Conservation (phyloP, 2,113 vertebrate genomes). For the Eidolon helvum region DNA sequence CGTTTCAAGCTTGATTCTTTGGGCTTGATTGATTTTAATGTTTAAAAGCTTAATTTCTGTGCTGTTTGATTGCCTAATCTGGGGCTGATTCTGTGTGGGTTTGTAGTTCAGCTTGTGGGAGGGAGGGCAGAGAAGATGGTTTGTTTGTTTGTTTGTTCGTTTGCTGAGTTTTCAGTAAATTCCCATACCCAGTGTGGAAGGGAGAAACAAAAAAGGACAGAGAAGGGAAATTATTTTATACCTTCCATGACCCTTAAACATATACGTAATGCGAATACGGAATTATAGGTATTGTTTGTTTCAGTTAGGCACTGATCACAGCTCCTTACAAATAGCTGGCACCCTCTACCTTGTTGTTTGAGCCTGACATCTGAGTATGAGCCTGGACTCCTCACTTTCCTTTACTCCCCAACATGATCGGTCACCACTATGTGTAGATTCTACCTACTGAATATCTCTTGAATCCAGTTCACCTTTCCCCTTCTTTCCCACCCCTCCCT, state of each 20-base stretch:
- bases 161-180: neutral
- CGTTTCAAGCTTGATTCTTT: conserved; percentile 30
- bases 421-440: neutral
- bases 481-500: neutral
- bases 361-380: neutral
- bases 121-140: neutral
- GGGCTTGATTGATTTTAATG: conserved; percentile 53
- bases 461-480: neutral
- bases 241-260: neutral
- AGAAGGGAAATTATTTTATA: neutral
- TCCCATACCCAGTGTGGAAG: neutral
- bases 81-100: neutral
- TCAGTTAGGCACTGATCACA: neutral
- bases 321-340: neutral
- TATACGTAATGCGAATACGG: neutral
- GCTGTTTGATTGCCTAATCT: conserved; percentile 21
- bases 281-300: neutral
- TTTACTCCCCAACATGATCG: neutral
- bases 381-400: neutral
- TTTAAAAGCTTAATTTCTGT: conserved; percentile 49
- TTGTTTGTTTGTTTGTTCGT: neutral
- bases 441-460: neutral
- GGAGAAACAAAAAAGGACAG: neutral
- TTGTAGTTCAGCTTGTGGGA: neutral
- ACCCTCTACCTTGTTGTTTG: neutral